Evolutionary conservation across 2,888 invertebrate species (phyloP), one percentile per base, ranked within the genome.

Genomic region (Caenorhabditis imperialis): DNA sequence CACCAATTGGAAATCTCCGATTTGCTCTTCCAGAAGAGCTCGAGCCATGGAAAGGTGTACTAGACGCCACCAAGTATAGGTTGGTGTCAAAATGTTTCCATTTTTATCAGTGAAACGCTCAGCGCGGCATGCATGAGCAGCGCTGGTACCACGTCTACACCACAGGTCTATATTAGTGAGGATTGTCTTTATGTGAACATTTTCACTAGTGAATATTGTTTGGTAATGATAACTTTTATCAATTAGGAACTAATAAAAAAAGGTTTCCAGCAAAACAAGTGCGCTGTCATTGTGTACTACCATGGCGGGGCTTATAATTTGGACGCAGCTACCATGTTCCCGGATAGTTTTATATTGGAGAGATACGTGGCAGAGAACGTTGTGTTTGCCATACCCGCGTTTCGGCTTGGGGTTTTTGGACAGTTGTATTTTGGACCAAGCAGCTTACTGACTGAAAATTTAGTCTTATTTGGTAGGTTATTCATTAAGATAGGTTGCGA

Each of bases 381-480:
- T 18, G 69, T 85, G 2, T 80, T 83, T 38, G 79, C 79, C 2
- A 75, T 82, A 22, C 70, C 79, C 2, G 83, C 79, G 6, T 81
- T 81, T 23, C 75, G 85, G 14, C 48, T 84, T 3, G 84, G 83
- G 14, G 53, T 81, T 8, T 78, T 83, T 40, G 83, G 82, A 1
- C 77, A 82, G n/a, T 60, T 82, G 16, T 63, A 78, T 42, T 61
- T 83, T 44, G 81, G 78, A 20, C 40, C 72, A 18, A 81, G 78
- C 25, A 47, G 55, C 12, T 54, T 73, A 12, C 60, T 81, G 6
- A 75, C 61, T 1, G 55, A 72, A 23, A 85, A 85, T 57, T 38
- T 85, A 6, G 70, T 75, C 8, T n/a, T 82, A n/a, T 75, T 80
- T 45, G 84, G 80, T 65, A n/a, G 20, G 48, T n/a, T n/a, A 23